Conservation (phyloP, 1,140 invertebrate species). For the Sitobion miscanthi region DNA sequence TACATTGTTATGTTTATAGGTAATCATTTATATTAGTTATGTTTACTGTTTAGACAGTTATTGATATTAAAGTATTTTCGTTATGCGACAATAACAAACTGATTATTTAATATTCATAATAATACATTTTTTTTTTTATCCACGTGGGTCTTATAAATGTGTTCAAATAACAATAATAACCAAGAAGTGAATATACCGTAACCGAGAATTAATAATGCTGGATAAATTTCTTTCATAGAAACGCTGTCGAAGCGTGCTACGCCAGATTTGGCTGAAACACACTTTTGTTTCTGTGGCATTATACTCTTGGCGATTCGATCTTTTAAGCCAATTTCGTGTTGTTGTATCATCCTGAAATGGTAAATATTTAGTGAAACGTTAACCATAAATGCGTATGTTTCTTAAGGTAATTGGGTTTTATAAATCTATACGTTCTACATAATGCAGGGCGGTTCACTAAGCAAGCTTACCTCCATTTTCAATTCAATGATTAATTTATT, state of each 20-base stretch:
- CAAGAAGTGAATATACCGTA: neutral
- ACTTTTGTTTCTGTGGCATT: conserved; percentile 39
- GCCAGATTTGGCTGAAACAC: neutral
- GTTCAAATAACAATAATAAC: neutral
- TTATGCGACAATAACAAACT: neutral
- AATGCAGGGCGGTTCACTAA: neutral
- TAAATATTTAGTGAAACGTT: neutral
- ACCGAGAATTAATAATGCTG: conserved; percentile 13
- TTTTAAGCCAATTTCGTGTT: conserved; percentile 30
- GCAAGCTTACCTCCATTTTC: neutral
- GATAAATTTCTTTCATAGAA: conserved; percentile 14
- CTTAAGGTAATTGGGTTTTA: no score
- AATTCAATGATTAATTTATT: no score
- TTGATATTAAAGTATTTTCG: neutral
- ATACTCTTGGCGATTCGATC: neutral
- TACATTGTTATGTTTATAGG: neutral
- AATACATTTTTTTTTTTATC: neutral
- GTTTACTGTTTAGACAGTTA: neutral
- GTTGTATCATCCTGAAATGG: neutral
- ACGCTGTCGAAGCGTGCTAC: neutral
- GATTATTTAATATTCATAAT: neutral
- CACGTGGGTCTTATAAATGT: neutral
- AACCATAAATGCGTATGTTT: neutral
- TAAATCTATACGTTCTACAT: no score
- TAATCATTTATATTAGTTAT: neutral